Evolutionary conservation across 2,113 vertebrate species (phyloP).

Genomic region (Poeciliopsis prolifica): DNA sequence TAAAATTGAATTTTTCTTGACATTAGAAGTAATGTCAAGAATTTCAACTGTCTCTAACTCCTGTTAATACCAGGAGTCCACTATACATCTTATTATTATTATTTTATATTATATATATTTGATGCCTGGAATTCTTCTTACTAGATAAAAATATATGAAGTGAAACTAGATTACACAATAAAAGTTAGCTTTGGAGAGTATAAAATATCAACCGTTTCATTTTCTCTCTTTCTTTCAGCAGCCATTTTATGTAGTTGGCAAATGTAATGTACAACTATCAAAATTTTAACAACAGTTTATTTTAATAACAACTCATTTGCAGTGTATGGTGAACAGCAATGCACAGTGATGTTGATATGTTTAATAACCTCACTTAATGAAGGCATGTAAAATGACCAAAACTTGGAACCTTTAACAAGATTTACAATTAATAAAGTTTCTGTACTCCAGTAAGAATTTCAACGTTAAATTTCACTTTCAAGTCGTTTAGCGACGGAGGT

Average conservation of each 20-base stretch:
- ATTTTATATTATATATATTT: too few relatives aligned
- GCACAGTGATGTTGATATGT: too few relatives aligned
- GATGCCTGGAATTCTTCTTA: background rate
- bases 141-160: too few relatives aligned
- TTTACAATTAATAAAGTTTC: background rate
- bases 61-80: too few relatives aligned
- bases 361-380: background rate
- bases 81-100: too few relatives aligned
- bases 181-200: background rate
- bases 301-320: background rate
- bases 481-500: background rate
- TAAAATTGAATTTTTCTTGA: background rate
- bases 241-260: background rate
- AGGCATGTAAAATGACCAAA: background rate
- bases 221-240: background rate
- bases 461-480: background rate
- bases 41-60: too few relatives aligned
- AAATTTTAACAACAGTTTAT: background rate
- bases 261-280: too few relatives aligned
- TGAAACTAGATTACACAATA: too few relatives aligned
- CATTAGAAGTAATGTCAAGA: too few relatives aligned
- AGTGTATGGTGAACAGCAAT: background rate
- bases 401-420: background rate
- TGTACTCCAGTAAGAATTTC: background rate
- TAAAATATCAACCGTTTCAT: background rate